Evolutionary conservation across 2,888 invertebrate genomes (phyloP), one percentile per base, ranked within the genome.

Genomic region (Panzeria rudis): DNA sequence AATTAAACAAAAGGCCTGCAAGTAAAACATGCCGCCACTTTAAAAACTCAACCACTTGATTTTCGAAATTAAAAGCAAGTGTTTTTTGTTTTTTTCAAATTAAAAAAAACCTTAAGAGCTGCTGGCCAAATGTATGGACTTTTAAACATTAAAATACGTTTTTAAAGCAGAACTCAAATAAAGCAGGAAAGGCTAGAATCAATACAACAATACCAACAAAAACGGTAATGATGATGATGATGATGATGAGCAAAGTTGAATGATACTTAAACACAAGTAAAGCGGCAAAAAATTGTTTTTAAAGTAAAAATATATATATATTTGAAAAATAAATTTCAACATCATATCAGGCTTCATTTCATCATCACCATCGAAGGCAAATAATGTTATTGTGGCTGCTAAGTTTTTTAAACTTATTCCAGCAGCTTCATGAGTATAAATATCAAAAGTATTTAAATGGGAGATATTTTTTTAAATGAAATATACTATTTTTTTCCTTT

Each of bases 41-140:
- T 15, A 59, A 75, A 64, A 29, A n/a, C 44, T 73, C 68, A 62
- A 75, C 69, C 75, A 79, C 79, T 84, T 84, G 61, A 66, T 80
- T 76, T 80, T n/a, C 44, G 17, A 72, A 64, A 80, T 80, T 76
- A 76, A 80, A 76, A 71, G 38, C 64, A 72, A 84, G 71, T 71
- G n/a, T 47, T 72, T 78, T 20, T 32, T 29, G n/a, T n/a, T n/a
- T n/a, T n/a, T n/a, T n/a, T 32, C 17, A 17, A 6, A 6, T 0
- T 17, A 32, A 50, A 32, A 54, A 64, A n/a, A 29, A 41, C 13
- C 25, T 64, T 8, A 66, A 56, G 35, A 20, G 20, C 44, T 32
- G 20, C 32, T 23, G 66, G 15, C 35, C 25, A 25, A 66, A 61
- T 52, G 23, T 54, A 41, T 15, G 35, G 62, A 38, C 64, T 38